Evolutionary conservation across 2,113 vertebrate species (phyloP), one percentile per base, ranked within the genome.

Genomic region (Pangasianodon gigas): DNA sequence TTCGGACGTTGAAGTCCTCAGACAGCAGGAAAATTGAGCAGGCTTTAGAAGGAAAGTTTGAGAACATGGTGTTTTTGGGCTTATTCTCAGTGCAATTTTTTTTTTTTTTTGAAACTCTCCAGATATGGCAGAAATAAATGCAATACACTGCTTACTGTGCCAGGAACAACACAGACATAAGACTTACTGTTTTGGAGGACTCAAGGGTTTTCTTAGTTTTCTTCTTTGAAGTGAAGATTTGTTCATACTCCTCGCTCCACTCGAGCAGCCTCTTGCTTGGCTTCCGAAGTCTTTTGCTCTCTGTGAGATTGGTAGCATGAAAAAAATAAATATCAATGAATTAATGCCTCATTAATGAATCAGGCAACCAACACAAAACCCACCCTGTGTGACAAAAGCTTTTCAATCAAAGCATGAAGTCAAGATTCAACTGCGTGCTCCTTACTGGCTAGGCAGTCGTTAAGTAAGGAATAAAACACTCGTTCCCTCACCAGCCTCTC

Each of bases 251-350:
- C 94, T 98, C 97, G 54, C 96, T 95, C 85, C 97, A 98, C 91
- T 98, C 97, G 91, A 98, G 93, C 91, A 98, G 96, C 94, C 98
- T 95, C 94, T 98, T 99, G 92, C 97, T 98, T 19, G 98, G 97
- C 95, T 98, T 99, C 91, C 97, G 97, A 89, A 97, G 97, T 69
- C 97, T 96, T 92, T 99, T 99, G 94, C 96, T 98, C 95, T 98
- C 97, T 92, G 95, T 95, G 94, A 93, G 87, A 91, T 93, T 92
- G 89, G 8, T 24, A 29, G 52, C 9, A 46, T 56, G 54, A 88
- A 4, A 1, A 24, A 48, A 48, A 4, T 46, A 37, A 2, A 54
- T 14, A 89, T 6, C 1, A 44, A 29, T 60, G 4, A 13, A 62
- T 60, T 46, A 14, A 44, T 60, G 19, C 51, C 21, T 84, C 21